Evolutionary conservation across 2,797 vertebrate genomes (phyloP).

Genomic region (Clamator glandarius): DNA sequence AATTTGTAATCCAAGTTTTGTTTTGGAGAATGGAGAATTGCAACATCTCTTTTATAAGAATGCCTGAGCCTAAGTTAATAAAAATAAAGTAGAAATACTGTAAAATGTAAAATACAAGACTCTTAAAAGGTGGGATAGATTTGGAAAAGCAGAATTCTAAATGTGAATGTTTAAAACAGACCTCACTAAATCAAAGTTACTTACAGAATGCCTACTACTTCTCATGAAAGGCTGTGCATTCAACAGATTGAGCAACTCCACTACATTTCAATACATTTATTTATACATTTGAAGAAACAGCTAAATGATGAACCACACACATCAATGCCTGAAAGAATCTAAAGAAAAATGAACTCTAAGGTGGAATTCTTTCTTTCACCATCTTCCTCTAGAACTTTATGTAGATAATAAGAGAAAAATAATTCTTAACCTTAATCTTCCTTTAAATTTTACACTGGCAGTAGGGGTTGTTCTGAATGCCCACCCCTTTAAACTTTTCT

Average conservation of each 20-base stretch:
- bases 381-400: neutral
- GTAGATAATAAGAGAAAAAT: neutral
- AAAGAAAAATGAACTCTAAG: neutral
- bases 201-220: neutral
- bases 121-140: neutral
- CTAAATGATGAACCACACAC: accelerated
- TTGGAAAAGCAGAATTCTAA: neutral
- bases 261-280: neutral
- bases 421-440: neutral
- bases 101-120: neutral
- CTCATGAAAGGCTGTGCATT: neutral
- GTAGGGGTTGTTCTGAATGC: accelerated
- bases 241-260: neutral
- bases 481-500: neutral
- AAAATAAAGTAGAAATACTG: neutral
- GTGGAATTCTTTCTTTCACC: neutral
- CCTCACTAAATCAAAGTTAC: neutral
- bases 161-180: neutral
- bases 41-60: neutral
- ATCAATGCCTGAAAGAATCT: neutral
- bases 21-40: neutral
- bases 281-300: neutral
- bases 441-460: neutral
- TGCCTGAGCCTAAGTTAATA: neutral
- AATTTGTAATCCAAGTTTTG: neutral